Evolutionary conservation across 2,797 vertebrate genomes (phyloP).

Genomic region (Crenichthys baileyi): DNA sequence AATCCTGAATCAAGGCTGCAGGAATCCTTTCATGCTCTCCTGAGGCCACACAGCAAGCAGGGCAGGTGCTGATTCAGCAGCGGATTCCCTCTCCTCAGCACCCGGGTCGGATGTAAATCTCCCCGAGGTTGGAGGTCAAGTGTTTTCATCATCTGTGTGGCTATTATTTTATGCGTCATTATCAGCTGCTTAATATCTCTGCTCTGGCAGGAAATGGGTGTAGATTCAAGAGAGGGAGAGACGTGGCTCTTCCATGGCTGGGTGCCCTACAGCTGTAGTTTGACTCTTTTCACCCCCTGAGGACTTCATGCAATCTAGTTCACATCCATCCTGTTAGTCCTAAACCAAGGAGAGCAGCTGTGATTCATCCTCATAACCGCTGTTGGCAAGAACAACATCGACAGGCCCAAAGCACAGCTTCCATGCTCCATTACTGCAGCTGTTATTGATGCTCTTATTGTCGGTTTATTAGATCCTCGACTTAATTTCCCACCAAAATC

Average conservation of each 20-base stretch:
- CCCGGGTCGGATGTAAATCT: conserved; percentile 64
- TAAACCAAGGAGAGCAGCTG: conserved; percentile 67
- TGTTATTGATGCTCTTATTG: conserved; percentile 64
- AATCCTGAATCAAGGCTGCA: conserved; percentile 72
- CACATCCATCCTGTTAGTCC: conserved; percentile 56
- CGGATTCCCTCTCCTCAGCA: conserved; percentile 38
- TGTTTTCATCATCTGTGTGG: conserved; percentile 60
- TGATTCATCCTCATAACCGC: conserved; percentile 60
- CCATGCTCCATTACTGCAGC: conserved; percentile 52
- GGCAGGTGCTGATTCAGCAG: conserved; percentile 58
- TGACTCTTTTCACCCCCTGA: conserved; percentile 40
- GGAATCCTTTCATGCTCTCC: conserved; percentile 69
- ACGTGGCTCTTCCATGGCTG: conserved; percentile 53
- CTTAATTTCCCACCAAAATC: conserved; percentile 55
- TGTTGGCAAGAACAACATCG: conserved; percentile 55
- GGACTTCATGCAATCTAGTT: conserved; percentile 64
- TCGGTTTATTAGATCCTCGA: conserved; percentile 55
- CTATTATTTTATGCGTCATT: conserved; percentile 68
- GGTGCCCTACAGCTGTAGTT: conserved; percentile 72
- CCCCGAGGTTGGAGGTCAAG: conserved; percentile 58
- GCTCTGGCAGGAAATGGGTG: conserved; percentile 57
- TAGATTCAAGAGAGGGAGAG: conserved; percentile 47
- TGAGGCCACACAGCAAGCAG: conserved; percentile 75
- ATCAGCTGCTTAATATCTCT: conserved; percentile 56
- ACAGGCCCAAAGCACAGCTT: conserved; percentile 25